Percentiles rank a stretch among this genome's conserved stretches.
phyloP scores from a whole-genome alignment of 2,888 invertebrate genomes.

The Encarsia formosa region DNA sequence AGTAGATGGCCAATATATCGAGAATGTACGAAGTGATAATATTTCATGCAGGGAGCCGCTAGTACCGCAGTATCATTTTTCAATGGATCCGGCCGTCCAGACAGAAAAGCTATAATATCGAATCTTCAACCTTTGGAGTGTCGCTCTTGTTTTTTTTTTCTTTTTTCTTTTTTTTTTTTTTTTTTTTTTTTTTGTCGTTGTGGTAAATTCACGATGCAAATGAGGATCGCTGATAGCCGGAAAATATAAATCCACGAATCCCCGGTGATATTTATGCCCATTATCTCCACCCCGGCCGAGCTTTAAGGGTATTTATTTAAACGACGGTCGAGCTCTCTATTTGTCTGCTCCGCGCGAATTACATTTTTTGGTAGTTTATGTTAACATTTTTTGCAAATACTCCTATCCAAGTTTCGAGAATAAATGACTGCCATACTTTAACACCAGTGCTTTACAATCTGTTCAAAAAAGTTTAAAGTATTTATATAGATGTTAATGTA shows the following conservation, averaged over 20 bases:
- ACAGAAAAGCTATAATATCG: neutral
- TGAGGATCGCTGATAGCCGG: constrained; percentile 45
- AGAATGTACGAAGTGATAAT: constrained; percentile 41
- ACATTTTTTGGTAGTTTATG: too few relatives aligned
- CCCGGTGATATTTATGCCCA: constrained; percentile 45
- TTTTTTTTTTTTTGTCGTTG: constrained; percentile 23
- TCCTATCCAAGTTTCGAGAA: too few relatives aligned
- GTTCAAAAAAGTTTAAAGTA: too few relatives aligned
- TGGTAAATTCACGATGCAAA: constrained; percentile 48
- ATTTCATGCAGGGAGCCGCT: constrained; percentile 35
- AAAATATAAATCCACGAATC: constrained; percentile 48
- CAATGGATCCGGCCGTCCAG: constrained; percentile 39
- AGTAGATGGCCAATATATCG: too few relatives aligned
- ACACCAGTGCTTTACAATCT: too few relatives aligned
- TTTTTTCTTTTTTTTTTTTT: constrained; percentile 5
- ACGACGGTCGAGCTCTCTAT: too few relatives aligned
- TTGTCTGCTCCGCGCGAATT: too few relatives aligned
- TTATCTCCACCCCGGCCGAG: constrained; percentile 34
- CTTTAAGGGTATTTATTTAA: neutral
- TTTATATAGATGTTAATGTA: too few relatives aligned
- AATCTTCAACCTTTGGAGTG: neutral
- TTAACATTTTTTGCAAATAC: too few relatives aligned
- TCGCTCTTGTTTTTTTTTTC: neutral
- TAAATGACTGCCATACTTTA: too few relatives aligned
- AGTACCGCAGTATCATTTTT: constrained; percentile 44